Percentiles rank a stretch among this genome's conserved stretches.
phyloP scores from a whole-genome alignment of 1,140 invertebrate species.

The Drosophila ananassae region DNA sequence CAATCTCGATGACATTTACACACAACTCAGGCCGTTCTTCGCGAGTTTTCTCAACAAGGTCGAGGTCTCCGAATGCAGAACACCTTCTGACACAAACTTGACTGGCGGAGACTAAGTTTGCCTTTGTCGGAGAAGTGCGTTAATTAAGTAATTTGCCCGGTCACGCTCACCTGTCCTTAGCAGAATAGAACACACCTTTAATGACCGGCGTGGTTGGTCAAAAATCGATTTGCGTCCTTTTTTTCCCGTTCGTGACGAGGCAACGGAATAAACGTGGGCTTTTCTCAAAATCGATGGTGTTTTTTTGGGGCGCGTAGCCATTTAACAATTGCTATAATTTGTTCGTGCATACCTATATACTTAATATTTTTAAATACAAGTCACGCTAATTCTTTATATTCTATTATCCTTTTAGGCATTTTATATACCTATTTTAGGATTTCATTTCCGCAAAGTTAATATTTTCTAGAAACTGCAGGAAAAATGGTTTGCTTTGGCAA shows the following conservation, averaged over 20 bases:
- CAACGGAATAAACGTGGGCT: conserved; percentile 16
- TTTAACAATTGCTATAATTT: conserved; percentile 37
- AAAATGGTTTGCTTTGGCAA: too few species aligned
- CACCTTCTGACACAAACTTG: conserved; percentile 14
- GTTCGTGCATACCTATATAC: not conserved
- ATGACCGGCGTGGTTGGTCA: conserved; percentile 14
- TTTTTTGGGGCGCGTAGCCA: conserved; percentile 30
- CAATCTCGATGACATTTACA: conserved; percentile 35
- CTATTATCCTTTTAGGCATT: too few species aligned
- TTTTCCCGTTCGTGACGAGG: conserved; percentile 24
- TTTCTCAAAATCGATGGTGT: conserved; percentile 47
- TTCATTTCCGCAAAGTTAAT: not conserved
- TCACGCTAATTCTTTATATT: too few species aligned
- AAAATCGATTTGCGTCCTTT: conserved; percentile 57
- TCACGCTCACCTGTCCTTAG: conserved; percentile 53
- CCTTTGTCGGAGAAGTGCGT: conserved; percentile 56
- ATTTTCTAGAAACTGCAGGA: not conserved
- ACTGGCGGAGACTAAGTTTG: conserved; percentile 19
- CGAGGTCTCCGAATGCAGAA: conserved; percentile 37
- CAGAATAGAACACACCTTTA: conserved; percentile 44
- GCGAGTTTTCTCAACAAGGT: conserved; percentile 33
- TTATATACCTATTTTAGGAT: too few species aligned
- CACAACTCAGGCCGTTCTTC: conserved; percentile 12
- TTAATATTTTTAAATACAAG: not conserved
- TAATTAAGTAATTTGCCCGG: conserved; percentile 71